Evolutionary conservation across 2,888 invertebrate species (phyloP).

Genomic region (Hydraecia micacea): DNA sequence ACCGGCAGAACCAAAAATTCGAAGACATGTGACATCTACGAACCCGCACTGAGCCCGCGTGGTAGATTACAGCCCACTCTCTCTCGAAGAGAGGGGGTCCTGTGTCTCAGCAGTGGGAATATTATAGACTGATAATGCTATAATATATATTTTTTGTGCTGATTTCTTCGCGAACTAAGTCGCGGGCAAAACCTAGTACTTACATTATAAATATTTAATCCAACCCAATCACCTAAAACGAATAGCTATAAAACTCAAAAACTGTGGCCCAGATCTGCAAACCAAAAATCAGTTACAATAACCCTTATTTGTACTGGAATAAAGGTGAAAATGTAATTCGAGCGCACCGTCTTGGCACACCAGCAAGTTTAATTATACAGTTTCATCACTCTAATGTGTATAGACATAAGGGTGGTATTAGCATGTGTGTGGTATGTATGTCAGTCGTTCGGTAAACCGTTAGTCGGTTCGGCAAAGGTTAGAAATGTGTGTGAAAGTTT

Average conservation of each 20-base stretch:
- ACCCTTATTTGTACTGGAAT: constrained; percentile 17
- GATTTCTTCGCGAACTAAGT: no score
- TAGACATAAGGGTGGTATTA: constrained; percentile 47
- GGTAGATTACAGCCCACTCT: no score
- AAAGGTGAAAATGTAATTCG: constrained; percentile 37
- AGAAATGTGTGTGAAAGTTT: constrained; percentile 65
- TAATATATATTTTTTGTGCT: no score
- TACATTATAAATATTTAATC: neutral
- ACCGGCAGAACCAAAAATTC: no score
- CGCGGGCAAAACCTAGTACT: no score
- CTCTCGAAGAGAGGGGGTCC: no score
- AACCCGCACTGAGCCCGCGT: no score
- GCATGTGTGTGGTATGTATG: constrained; percentile 55
- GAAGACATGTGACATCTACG: no score
- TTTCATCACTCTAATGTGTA: constrained; percentile 16
- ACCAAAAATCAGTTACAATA: constrained; percentile 11
- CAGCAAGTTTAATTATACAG: constrained; percentile 28
- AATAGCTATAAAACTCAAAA: constrained; percentile 13
- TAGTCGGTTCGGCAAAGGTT: constrained; percentile 61
- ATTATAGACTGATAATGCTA: no score
- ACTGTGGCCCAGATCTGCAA: constrained; percentile 26
- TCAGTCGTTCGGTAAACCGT: constrained; percentile 64
- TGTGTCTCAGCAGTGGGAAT: no score
- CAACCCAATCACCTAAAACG: constrained; percentile 14
- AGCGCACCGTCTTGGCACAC: neutral